Evolutionary conservation across 2,888 invertebrate species (phyloP), one percentile per base, ranked within the genome.

Genomic region (Eristalis pertinax): DNA sequence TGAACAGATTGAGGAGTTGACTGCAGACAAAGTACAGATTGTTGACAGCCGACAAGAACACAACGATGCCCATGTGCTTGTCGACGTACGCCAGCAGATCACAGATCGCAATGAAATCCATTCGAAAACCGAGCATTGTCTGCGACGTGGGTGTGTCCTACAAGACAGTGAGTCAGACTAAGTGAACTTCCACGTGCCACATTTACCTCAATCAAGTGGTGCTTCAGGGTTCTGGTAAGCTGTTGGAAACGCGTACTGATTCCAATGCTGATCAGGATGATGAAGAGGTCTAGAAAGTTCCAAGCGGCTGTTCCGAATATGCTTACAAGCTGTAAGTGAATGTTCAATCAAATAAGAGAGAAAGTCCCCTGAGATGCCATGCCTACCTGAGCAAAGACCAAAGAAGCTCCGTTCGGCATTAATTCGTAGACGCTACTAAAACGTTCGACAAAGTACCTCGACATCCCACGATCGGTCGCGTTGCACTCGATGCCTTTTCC

Each of bases 251-350:
- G 79, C 2, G 75, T 80, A 13, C 63, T 70, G 15, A 88, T 88
- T 1, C 84, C 87, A 32, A 84, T 77, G 26, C 84, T 84, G 10
- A 88, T 80, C n/a, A 84, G 50, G 38, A 88, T 84, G 15, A 88
- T 88, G 13, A 84, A 88, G 1, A 88, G 65, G 56, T 88, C 87
- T 62, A 88, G 65, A 15, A 84, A 88, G 15, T 88, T 88, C 87
- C 87, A 88, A 62, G 80, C 87, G 7, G 64, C 87, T 1, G 87
- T 88, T 50, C 64, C 84, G 35, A 73, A 84, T 63, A 72, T 64
- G 68, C 73, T 84, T 0, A 80, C 73, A 19, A 80, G n/a, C 87
- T 87, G 11, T 15, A 22, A 50, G 26, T 8, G 8, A 65, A 38
- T 24, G 1, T 32, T 64, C 29, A 64, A 4, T 35, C 0, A 50